Base-by-base conservation (phyloP, 1,140 invertebrate species). In the Aphaenogaster rudis region DNA sequence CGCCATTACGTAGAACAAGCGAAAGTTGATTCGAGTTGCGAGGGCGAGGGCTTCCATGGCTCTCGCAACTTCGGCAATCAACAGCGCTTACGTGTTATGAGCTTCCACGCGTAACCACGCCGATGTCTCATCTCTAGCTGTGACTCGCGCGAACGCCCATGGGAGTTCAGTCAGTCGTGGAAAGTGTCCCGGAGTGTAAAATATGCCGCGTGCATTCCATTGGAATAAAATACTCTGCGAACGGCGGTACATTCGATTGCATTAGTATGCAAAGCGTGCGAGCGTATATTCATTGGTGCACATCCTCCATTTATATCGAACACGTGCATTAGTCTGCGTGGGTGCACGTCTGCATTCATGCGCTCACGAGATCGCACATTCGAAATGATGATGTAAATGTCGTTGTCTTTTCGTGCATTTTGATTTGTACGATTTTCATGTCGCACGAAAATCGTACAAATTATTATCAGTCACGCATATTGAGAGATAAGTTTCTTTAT, bases 241-340 rank as follows among this genome's bases (percentile, higher is more conserved):
- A 59, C 42, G 33, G 13, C 8, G 42, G 54, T 54, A 84, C 54
- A 33, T 61, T 50, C 72, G 17, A 74, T 28, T 5, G n/a, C 54
- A 84, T 84, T 76, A 84, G 54, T 61, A 84, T 84, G 69, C 80
- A 84, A 84, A 76, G 33, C 54, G 33, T 39, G 42, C 17, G 11
- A 15, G 17, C 17, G 45, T 82, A 61, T 84, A 84, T 84, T 84
- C 80, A 84, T 84, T 63, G 42, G 21, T 5, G 66, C 48, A 71
- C 8, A 84, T 61, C 11, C 42, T 4, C 8, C 80, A 61, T 82
- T 82, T 82, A 59, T 15, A 74, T 84, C 42, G n/a, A 84, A 63
- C 57, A 76, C 42, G 69, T 74, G 54, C 54, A 33, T 59, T 48
- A n/a, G 33, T 50, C 11, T 33, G 39, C 67, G 39, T 81, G 9